Base-by-base conservation (phyloP, 2,113 vertebrate species). In the Probosciger aterrimus region DNA sequence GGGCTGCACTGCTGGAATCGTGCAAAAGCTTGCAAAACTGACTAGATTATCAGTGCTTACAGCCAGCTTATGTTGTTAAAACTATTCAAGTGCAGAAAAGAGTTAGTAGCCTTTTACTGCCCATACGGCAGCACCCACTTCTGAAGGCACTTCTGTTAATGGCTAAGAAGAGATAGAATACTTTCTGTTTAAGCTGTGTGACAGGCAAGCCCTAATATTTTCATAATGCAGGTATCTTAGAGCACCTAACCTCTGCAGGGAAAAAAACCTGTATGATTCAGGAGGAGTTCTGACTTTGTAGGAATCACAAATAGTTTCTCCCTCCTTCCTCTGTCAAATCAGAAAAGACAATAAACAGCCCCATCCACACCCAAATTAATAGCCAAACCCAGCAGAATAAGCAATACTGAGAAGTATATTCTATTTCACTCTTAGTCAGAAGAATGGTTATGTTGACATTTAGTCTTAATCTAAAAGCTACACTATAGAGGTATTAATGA, bases 101-200 rank as follows among this genome's bases (percentile, higher is more conserved):
- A 3, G 7, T 83, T 74, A 64, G 44, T 71, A 43, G 83, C 46
- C 43, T 92, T 86, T 73, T 90, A 50, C 47, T 89, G 80, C 46
- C 53, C 46, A 14, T n/a, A 47, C 63, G 47, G 76, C 64, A 95
- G 73, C 60, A 95, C 70, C 31, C 25, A 33, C 3, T 70, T 65
- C 57, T 77, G 59, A 96, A 96, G 94, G 94, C 92, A 95, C 92
- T 95, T 90, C 79, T 92, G 43, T 93, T 88, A 86, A 50, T 71
- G 86, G 68, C 35, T 67, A 68, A 81, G 71, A 93, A 82, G 88
- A 95, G 79, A 65, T 53, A 92, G 82, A 92, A 68, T 17, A 75
- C 10, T 60, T 88, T 39, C n/a, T 37, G 37, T 37, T 85, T 57
- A 39, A 69, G 46, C 47, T 88, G 39, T 17, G 9, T 70, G 60